phyloP scores from a whole-genome alignment of 2,113 vertebrate genomes.

The Silurus asotus region DNA sequence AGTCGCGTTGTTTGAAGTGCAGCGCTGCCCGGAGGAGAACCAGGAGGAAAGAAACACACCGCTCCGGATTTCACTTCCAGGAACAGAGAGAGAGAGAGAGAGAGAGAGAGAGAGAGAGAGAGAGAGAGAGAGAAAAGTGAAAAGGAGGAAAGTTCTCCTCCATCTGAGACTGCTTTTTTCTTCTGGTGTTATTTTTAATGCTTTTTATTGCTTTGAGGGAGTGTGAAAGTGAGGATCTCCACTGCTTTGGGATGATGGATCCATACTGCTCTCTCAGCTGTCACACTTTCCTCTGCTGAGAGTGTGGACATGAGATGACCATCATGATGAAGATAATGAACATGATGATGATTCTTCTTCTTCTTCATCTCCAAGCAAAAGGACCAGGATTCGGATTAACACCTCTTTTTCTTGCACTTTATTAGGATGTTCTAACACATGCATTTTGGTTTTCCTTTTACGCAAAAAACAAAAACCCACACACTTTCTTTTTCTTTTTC shows the following conservation, averaged over 20 bases:
- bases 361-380: neutral
- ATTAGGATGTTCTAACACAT: neutral
- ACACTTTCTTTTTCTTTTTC: neutral
- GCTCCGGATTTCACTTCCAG: slow-evolving; percentile 30
- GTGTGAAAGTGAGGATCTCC: neutral
- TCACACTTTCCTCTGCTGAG: neutral
- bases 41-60: neutral
- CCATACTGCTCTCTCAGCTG: too few relatives aligned
- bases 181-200: slow-evolving; percentile 15
- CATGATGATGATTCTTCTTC: neutral
- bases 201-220: neutral
- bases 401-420: neutral
- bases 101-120: neutral
- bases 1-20: slow-evolving; percentile 60
- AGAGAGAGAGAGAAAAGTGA: neutral
- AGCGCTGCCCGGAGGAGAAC: slow-evolving; percentile 61
- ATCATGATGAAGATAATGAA: neutral
- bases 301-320: neutral
- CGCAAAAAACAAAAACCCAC: neutral
- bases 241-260: slow-evolving; percentile 53
- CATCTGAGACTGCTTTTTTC: neutral
- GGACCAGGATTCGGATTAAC: neutral
- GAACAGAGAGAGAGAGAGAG: neutral
- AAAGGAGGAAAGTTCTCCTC: slow-evolving; percentile 33
- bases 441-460: neutral